Conservation (phyloP, 92 coral and sea anemone genomes). For the Porites divaricata region DNA sequence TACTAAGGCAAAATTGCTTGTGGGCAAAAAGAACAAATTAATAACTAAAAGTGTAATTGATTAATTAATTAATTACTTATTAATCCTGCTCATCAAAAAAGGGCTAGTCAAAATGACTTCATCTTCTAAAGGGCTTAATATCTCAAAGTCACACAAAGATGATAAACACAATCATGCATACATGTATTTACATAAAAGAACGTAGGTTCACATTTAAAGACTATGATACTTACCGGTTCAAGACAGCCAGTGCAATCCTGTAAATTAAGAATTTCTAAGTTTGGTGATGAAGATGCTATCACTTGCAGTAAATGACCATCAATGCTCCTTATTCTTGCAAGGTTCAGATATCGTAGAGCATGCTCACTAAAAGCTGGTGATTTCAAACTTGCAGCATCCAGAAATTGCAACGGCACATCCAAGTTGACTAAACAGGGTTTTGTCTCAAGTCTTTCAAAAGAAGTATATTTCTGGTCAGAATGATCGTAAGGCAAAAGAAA, state of each 20-base stretch:
- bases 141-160: no score
- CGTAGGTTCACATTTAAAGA: no score
- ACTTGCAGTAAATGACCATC: constrained; percentile 30
- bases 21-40: no score
- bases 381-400: background rate
- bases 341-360: constrained; percentile 25
- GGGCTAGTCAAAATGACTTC: no score
- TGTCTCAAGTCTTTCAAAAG: background rate
- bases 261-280: constrained; percentile 30
- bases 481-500: background rate
- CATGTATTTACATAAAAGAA: no score
- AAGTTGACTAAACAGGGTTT: constrained; percentile 11
- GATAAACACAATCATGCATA: no score
- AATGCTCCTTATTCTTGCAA: background rate
- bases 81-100: no score
- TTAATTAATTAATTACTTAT: no score
- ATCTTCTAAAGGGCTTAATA: no score
- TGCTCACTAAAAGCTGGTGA: constrained; percentile 1
- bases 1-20: no score
- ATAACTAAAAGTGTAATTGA: no score
- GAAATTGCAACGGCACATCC: background rate
- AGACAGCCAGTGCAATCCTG: constrained; percentile 21
- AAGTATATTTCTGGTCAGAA: no score
- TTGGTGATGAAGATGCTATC: constrained; percentile 34
- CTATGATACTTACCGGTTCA: constrained; percentile 15